These are phyloP conservation scores for Caenorhabditis sp. DNA, from an alignment of 2,888 invertebrate genomes.

Conservation along the genomic window DNA sequence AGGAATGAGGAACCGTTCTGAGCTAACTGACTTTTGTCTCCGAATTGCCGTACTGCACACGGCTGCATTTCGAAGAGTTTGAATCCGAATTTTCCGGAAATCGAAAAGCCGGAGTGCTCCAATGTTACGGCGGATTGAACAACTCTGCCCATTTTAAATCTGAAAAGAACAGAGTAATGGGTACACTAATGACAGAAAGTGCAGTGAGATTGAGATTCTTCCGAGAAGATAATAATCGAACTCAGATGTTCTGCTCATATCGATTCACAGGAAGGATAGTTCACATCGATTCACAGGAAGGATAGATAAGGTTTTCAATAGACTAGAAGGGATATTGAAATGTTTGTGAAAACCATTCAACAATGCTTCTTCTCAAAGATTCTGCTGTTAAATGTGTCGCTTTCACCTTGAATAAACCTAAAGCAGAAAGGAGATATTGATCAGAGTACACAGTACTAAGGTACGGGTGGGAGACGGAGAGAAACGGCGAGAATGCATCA, in stretches of 20 bases:
- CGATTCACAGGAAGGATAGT: no score
- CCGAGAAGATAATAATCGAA: no score
- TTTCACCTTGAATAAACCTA: neutral
- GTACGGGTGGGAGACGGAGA: conserved; percentile 4
- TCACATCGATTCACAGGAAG: no score
- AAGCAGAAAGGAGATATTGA: conserved; percentile 13
- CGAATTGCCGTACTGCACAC: neutral
- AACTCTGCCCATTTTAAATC: neutral
- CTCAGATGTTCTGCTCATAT: no score
- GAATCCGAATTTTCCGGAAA: conserved; percentile 2
- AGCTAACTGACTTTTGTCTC: conserved; percentile 1
- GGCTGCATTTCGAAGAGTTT: conserved; percentile 7
- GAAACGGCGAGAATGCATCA: conserved; percentile 27
- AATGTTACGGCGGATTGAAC: conserved; percentile 4
- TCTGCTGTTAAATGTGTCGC: no score
- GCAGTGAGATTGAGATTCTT: no score
- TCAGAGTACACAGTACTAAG: conserved; percentile 14
- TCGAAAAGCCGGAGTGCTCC: conserved; percentile 8
- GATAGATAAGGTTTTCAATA: no score
- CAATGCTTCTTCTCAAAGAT: no score
- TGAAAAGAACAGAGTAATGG: neutral
- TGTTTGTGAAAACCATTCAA: no score
- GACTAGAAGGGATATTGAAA: no score
- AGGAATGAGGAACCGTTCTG: neutral
- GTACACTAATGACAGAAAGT: neutral